These are phyloP conservation scores for Apotomis capreana DNA, from an alignment of 2,888 invertebrate genomes.

Conservation along the genomic window DNA sequence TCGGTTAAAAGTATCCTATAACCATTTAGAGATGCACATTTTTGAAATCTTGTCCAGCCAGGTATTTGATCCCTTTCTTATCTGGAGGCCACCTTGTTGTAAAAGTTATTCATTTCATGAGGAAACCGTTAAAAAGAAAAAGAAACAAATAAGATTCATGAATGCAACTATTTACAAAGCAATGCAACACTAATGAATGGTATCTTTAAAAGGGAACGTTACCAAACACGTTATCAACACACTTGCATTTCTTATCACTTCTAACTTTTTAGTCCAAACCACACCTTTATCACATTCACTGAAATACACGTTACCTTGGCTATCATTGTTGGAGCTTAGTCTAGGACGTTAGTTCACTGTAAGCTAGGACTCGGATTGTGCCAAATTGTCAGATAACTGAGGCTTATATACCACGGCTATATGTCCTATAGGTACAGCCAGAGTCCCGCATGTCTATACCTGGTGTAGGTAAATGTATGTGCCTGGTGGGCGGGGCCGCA, in stretches of 20 bases:
- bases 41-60: too few relatives aligned
- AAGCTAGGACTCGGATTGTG: conserved; percentile 76
- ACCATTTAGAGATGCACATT: too few relatives aligned
- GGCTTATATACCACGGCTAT: conserved; percentile 74
- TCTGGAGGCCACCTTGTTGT: not conserved
- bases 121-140: not conserved
- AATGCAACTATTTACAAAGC: not conserved
- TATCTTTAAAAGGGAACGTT: conserved; percentile 2
- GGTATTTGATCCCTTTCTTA: conserved; percentile 4
- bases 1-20: too few relatives aligned
- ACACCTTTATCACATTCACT: conserved; percentile 33
- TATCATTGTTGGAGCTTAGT: conserved; percentile 71
- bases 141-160: not conserved
- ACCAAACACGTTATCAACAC: conserved; percentile 25
- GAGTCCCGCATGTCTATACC: conserved; percentile 61
- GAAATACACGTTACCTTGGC: conserved; percentile 67
- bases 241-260: conserved; percentile 25
- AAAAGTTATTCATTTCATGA: too few relatives aligned
- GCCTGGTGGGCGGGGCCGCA: conserved; percentile 70
- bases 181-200: not conserved
- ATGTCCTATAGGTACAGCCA: conserved; percentile 71
- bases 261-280: conserved; percentile 13
- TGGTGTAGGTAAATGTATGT: conserved; percentile 60
- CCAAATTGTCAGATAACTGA: conserved; percentile 73
- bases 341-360: conserved; percentile 66